Base-by-base conservation (phyloP, 2,797 vertebrate species). In the Peromyscus melanophrys region DNA sequence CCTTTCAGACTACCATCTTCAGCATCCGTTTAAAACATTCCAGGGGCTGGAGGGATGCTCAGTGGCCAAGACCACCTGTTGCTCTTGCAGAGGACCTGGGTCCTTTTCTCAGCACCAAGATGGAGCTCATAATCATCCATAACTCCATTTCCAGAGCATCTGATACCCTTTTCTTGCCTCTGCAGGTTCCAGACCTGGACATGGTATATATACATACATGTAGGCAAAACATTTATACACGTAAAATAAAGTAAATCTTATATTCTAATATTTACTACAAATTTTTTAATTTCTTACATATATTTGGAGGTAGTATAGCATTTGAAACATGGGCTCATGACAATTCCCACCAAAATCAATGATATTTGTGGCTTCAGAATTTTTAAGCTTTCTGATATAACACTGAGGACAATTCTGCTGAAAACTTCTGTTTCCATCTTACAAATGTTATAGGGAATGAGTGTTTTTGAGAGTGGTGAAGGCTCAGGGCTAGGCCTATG, bases 211-310 rank as follows among this genome's bases (percentile, higher is more conserved):
- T 46, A 65, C 17, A 43, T 31, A 43, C 8, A 83, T 43, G 37
- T 40, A 43, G 31, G 43, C 83, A 85, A 85, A 67, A 67, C 43
- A 85, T 67, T n/a, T 52, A 85, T 16, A n/a, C 19, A 49, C 6
- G 49, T n/a, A 67, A 85, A 65, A 8, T 49, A 67, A 82, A 61
- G n/a, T 29, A 61, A 73, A 25, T 67, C 43, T 55, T 92, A 59
- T 40, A 67, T 94, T 94, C 8, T 94, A 85, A 82, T 86, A 16
- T 13, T 92, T 97, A 95, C 78, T 87, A 25, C n/a, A 94, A 87
- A 94, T 78, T n/a, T 92, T 95, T 96, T 67, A 67, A 52, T 92
- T 97, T 93, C 27, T 14, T 82, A 95, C 92, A 92, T 52, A 43
- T 92, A 86, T 89, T 95, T 55, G 12, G 19, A 29, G 29, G 16